phyloP scores from a whole-genome alignment of 2,888 invertebrate genomes.

The Marasmarcha lunaedactyla region DNA sequence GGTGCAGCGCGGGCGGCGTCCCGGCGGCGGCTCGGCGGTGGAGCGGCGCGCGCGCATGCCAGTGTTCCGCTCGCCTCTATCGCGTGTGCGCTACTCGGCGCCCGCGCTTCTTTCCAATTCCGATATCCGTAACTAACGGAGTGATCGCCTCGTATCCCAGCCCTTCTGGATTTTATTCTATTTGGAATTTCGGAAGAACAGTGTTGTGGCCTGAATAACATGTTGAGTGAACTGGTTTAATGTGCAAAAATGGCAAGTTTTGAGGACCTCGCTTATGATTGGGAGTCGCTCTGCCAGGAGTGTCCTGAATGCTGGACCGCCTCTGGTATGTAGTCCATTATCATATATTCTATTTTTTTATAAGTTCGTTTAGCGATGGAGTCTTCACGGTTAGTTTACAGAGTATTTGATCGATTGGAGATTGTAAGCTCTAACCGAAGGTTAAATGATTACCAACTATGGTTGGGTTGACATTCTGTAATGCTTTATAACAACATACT shows the following conservation, averaged over 20 bases:
- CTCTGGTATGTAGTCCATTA: conserved; percentile 63
- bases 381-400: too few species aligned
- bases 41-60: conserved; percentile 23
- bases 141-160: conserved; percentile 17
- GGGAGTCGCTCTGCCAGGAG: conserved; percentile 73
- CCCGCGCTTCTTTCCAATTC: conserved; percentile 13
- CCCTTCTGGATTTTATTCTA: too few species aligned
- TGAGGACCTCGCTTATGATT: conserved; percentile 74
- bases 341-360: background rate
- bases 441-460: too few species aligned
- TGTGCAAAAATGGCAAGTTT: conserved; percentile 69
- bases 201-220: conserved; percentile 5
- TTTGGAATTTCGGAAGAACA: too few species aligned
- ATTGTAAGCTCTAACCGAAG: too few species aligned
- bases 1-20: conserved; percentile 39
- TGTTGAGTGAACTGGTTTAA: conserved; percentile 9
- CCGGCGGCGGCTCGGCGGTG: conserved; percentile 42
- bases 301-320: conserved; percentile 73
- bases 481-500: too few species aligned
- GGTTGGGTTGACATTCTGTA: too few species aligned
- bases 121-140: conserved; percentile 23
- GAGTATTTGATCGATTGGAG: too few species aligned
- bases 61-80: conserved; percentile 55
- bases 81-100: conserved; percentile 35
- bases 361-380: too few species aligned